These are phyloP conservation scores for Tinea trinotella DNA, from an alignment of 2,888 invertebrate species.

Conservation along the genomic window DNA sequence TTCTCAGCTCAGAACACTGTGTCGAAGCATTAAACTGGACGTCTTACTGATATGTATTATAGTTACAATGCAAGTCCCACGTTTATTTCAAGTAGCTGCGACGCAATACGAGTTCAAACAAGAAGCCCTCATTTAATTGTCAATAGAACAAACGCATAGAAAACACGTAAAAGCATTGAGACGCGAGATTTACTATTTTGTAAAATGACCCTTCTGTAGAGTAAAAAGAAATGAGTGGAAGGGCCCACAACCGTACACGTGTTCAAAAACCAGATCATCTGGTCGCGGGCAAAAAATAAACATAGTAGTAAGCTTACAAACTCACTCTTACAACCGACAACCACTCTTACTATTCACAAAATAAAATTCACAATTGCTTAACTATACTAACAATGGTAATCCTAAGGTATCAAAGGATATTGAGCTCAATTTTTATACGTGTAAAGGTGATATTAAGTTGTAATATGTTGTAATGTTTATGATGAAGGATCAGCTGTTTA, in stretches of 20 bases:
- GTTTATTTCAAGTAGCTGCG: neutral
- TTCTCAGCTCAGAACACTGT: too few relatives aligned
- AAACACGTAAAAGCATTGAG: neutral
- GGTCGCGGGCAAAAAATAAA: constrained; percentile 17
- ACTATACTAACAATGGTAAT: neutral
- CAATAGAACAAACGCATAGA: neutral
- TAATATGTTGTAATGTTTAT: constrained; percentile 29
- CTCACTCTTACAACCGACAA: neutral
- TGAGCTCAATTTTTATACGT: neutral
- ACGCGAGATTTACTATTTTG: constrained; percentile 24
- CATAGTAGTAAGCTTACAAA: constrained; percentile 2
- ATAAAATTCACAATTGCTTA: neutral
- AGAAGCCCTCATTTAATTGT: neutral
- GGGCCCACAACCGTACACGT: constrained; percentile 13
- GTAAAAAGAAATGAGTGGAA: constrained; percentile 19
- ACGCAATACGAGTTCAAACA: neutral
- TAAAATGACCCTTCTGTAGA: constrained; percentile 36
- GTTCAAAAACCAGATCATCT: constrained; percentile 17
- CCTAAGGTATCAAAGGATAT: neutral
- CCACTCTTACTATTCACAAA: neutral
- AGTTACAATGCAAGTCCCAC: too few relatives aligned
- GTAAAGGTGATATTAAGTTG: neutral
- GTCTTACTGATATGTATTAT: too few relatives aligned
- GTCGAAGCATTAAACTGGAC: too few relatives aligned
- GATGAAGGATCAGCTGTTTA: constrained; percentile 41